Evolutionary conservation across 2,113 vertebrate genomes (phyloP).

Genomic region (Hemiprocne comata): DNA sequence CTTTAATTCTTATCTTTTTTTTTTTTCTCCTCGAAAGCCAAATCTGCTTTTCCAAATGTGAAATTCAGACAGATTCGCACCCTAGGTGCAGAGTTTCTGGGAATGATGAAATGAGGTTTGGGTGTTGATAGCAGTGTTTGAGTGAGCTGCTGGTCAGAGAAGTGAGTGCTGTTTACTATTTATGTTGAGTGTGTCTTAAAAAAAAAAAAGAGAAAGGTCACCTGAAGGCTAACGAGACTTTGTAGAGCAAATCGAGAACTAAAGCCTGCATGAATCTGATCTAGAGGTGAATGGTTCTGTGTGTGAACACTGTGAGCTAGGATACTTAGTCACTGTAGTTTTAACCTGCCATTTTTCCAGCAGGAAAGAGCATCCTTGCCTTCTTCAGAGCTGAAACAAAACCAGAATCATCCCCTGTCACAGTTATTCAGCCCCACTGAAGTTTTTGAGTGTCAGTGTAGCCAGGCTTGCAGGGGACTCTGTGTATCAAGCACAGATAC

Average conservation of each 20-base stretch:
- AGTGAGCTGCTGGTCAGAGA: slow-evolving; percentile 68
- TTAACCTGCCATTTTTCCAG: not conserved
- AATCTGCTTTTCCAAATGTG: slow-evolving; percentile 53
- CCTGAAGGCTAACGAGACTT: not conserved
- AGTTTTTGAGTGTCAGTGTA: not conserved
- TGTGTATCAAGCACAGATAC: not conserved
- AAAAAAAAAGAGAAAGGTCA: slow-evolving; percentile 26
- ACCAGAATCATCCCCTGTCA: not conserved
- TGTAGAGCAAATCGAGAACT: not conserved
- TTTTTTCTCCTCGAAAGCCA: not conserved
- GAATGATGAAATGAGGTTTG: slow-evolving; percentile 29
- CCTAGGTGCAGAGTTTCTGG: not conserved
- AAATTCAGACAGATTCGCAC: slow-evolving; percentile 23
- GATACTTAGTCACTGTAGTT: not conserved
- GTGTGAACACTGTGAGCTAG: not conserved
- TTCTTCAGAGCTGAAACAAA: not conserved
- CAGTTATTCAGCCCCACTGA: not conserved
- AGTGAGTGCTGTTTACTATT: slow-evolving; percentile 62
- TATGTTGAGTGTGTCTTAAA: slow-evolving; percentile 61
- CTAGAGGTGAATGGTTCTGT: not conserved
- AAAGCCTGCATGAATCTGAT: not conserved
- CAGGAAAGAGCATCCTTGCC: not conserved
- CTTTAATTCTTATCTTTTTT: not conserved
- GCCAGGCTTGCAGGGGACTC: not conserved
- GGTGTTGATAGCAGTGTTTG: slow-evolving; percentile 63